Percentiles rank a stretch among this genome's conserved stretches.
Evolutionary conservation across 2,888 invertebrate species (phyloP).

Genomic region (Morpho achilles): DNA sequence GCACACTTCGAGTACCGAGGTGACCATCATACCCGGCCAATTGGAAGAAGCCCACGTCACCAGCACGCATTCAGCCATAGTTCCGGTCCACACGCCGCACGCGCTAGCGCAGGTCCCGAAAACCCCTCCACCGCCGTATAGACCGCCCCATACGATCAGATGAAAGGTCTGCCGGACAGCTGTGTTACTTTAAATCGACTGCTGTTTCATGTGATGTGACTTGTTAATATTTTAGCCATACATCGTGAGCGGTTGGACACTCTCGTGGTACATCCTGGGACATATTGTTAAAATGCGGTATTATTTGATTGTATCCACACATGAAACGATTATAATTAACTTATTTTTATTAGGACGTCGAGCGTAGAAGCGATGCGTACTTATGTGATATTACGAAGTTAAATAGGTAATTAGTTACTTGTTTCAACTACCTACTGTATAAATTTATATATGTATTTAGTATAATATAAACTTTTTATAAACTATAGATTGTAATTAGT

Average conservation of each 20-base stretch:
- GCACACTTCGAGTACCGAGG: conserved; percentile 37
- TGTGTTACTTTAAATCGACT: conserved; percentile 69
- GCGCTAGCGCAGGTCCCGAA: conserved; percentile 52
- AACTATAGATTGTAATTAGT: conserved; percentile 15
- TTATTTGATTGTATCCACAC: conserved; percentile 60
- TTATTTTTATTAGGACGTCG: conserved; percentile 45
- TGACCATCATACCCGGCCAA: conserved; percentile 52
- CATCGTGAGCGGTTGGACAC: conserved; percentile 21
- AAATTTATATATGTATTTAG: conserved; percentile 46
- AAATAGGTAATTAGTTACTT: conserved; percentile 52
- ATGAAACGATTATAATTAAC: conserved; percentile 54
- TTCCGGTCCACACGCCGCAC: conserved; percentile 56
- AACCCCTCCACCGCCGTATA: conserved; percentile 73
- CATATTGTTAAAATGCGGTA: conserved; percentile 48
- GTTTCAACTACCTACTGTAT: conserved; percentile 56
- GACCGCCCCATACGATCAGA: conserved; percentile 72
- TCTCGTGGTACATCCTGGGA: conserved; percentile 22
- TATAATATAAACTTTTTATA: conserved; percentile 6
- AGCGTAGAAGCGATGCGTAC: conserved; percentile 64
- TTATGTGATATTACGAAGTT: conserved; percentile 73
- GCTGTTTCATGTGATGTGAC: conserved; percentile 73
- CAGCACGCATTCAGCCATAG: conserved; percentile 35
- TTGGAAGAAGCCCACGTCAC: conserved; percentile 31
- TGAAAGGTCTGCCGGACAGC: conserved; percentile 52
- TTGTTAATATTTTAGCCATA: conserved; percentile 35